phyloP scores from a whole-genome alignment of 2,888 invertebrate species.

The Lycaena phlaeas region DNA sequence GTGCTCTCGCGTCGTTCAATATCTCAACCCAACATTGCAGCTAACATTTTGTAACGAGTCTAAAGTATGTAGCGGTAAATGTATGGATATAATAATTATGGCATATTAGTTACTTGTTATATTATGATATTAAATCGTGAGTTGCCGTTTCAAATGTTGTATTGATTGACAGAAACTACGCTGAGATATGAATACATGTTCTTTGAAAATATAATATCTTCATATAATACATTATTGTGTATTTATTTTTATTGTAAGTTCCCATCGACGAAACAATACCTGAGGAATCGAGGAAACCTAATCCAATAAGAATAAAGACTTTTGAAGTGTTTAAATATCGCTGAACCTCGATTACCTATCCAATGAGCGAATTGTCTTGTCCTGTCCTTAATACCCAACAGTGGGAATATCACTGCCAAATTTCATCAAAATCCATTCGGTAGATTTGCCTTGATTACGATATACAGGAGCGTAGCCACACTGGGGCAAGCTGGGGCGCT shows the following conservation, averaged over 20 bases:
- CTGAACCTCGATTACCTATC: no score
- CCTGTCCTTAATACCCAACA: no score
- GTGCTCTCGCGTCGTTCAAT: slow-evolving; percentile 17
- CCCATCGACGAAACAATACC: no score
- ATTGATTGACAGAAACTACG: slow-evolving; percentile 64
- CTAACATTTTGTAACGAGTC: slow-evolving; percentile 55
- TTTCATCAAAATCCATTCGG: no score
- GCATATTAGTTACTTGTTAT: slow-evolving; percentile 69
- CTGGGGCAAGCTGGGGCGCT: no score
- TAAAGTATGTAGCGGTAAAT: slow-evolving; percentile 48
- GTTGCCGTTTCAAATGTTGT: slow-evolving; percentile 61
- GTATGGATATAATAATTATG: slow-evolving; percentile 55
- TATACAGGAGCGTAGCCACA: no score
- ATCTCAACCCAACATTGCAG: slow-evolving; percentile 38
- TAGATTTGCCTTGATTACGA: no score
- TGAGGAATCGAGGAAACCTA: no score
- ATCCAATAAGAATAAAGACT: no score
- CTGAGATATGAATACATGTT: slow-evolving; percentile 67
- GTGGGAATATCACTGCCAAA: no score
- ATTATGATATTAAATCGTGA: slow-evolving; percentile 32
- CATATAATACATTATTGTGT: slow-evolving; percentile 45
- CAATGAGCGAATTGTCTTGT: no score
- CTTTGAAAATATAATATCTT: slow-evolving; percentile 73
- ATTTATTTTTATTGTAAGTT: slow-evolving; percentile 29
- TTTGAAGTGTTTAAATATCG: no score